Percentiles rank a stretch among this genome's conserved stretches.
phyloP scores from a whole-genome alignment of 2,888 invertebrate species.

The Mechanitis messenoides region DNA sequence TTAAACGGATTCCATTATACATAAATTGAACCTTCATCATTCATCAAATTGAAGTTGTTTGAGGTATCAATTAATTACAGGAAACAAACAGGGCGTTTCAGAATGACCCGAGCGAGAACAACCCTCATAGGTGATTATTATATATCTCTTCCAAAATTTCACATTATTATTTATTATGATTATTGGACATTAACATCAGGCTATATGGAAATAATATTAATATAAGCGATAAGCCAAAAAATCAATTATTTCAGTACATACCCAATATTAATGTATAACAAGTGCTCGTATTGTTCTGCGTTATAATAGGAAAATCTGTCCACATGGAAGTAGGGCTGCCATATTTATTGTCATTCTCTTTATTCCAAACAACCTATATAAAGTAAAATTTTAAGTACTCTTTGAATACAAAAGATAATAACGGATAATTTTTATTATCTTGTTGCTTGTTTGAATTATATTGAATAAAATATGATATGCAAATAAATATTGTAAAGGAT shows the following conservation, averaged over 20 bases:
- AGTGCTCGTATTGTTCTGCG: conserved; percentile 49
- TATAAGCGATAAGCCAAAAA: conserved; percentile 10
- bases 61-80: conserved; percentile 31
- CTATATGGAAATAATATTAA: not conserved
- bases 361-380: not conserved
- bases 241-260: conserved; percentile 23
- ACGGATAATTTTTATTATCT: no score
- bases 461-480: no score
- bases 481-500: no score
- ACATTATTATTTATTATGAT: not conserved
- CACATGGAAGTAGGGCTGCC: conserved; percentile 42
- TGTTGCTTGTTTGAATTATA: no score
- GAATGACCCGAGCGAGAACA: conserved; percentile 25
- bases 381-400: no score
- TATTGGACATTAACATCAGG: not conserved
- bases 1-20: conserved; percentile 3
- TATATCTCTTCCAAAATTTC: not conserved
- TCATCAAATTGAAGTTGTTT: conserved; percentile 18
- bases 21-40: conserved; percentile 12
- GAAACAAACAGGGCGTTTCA: conserved; percentile 43
- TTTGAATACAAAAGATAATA: no score
- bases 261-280: conserved; percentile 32
- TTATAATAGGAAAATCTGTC: conserved; percentile 75
- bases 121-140: conserved; percentile 27
- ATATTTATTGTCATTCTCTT: not conserved